Percentiles rank a stretch among this genome's conserved stretches.
phyloP scores from a whole-genome alignment of 2,113 vertebrate genomes.

The Ploceus nigricollis region DNA sequence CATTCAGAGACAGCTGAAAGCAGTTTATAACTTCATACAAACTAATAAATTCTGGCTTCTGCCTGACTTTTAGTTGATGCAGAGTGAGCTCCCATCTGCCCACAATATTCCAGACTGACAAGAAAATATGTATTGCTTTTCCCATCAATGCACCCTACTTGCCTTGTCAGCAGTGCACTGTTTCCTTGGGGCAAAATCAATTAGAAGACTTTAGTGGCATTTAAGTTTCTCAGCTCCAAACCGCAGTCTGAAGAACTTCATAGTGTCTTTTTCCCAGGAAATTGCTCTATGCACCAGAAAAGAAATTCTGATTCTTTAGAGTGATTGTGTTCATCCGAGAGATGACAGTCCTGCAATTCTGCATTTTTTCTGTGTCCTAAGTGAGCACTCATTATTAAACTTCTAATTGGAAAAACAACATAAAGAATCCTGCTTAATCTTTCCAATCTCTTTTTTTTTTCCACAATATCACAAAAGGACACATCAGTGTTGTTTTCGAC shows the following conservation, averaged over 20 bases:
- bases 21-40: neutral
- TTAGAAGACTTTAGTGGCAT: neutral
- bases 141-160: neutral
- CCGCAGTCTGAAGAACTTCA: neutral
- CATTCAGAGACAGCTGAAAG: neutral
- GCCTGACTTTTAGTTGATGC: neutral
- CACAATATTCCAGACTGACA: neutral
- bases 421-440: neutral
- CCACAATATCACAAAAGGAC: neutral
- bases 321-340: neutral
- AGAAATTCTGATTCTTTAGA: neutral
- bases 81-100: neutral
- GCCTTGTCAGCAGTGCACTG: neutral
- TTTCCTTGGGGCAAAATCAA: neutral
- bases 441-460: neutral
- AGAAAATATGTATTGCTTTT: neutral
- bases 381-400: neutral
- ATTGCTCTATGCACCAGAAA: neutral
- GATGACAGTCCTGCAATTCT: neutral
- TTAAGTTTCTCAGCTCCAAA: neutral
- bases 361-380: neutral
- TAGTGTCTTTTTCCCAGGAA: neutral
- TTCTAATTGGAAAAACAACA: neutral
- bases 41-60: neutral
- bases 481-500: neutral